Evolutionary conservation across 2,797 vertebrate species (phyloP).

Genomic region (Labeo calbasu): DNA sequence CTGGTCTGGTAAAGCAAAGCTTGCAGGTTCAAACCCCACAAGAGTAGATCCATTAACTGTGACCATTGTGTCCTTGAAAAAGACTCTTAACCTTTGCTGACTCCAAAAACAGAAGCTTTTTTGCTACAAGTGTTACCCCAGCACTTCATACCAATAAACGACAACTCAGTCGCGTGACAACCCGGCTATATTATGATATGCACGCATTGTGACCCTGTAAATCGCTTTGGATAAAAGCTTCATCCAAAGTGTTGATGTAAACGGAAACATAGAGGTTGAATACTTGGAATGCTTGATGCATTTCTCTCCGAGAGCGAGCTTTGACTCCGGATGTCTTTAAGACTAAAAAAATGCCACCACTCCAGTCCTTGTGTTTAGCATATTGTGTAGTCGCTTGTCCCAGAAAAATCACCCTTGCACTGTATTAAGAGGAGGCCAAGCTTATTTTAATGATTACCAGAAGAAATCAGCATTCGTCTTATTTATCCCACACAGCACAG

Average conservation of each 20-base stretch:
- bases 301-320: background rate
- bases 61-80: slow-evolving; percentile 22
- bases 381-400: background rate
- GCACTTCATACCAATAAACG: background rate
- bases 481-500: background rate
- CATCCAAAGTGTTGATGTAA: background rate
- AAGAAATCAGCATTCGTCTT: slow-evolving; percentile 24
- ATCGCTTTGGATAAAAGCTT: background rate
- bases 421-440: background rate
- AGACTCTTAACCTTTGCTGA: background rate
- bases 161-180: background rate
- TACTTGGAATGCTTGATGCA: slow-evolving; percentile 7
- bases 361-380: slow-evolving; percentile 9
- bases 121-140: background rate
- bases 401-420: background rate
- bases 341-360: slow-evolving; percentile 26
- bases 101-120: background rate
- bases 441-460: slow-evolving; percentile 7
- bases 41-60: background rate
- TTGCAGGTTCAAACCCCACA: slow-evolving; percentile 6
- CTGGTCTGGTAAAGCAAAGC: background rate
- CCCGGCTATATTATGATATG: too few relatives aligned
- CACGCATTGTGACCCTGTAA: background rate
- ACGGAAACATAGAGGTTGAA: background rate
- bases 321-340: slow-evolving; percentile 23